phyloP scores from a whole-genome alignment of 1,140 invertebrate genomes.

The Elysia chlorotica region DNA sequence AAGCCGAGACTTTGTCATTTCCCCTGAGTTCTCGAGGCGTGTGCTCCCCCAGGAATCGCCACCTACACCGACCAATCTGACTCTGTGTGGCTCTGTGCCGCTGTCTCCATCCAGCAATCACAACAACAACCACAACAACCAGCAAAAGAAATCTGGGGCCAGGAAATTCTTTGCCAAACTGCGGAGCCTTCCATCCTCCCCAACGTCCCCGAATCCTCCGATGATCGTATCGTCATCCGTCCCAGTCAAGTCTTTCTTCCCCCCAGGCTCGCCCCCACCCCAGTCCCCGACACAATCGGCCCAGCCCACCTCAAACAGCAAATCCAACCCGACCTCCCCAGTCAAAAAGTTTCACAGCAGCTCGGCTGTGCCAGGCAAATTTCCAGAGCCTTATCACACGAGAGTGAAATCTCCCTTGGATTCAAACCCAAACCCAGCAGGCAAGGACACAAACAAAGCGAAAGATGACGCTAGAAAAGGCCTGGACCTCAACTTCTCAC shows the following conservation, averaged over 20 bases:
- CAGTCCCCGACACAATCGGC: slow-evolving; percentile 1
- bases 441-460: not conserved
- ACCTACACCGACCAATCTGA: slow-evolving; percentile 19
- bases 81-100: slow-evolving; percentile 21
- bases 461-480: not conserved
- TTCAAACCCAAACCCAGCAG: too few relatives aligned
- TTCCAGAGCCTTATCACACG: too few relatives aligned
- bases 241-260: not conserved
- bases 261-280: not conserved
- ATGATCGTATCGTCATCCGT: slow-evolving; percentile 15
- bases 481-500: slow-evolving; percentile 23
- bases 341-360: too few relatives aligned
- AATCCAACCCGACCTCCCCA: slow-evolving; percentile 11
- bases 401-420: too few relatives aligned
- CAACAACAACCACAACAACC: too few relatives aligned
- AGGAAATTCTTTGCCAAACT: slow-evolving; percentile 34
- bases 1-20: too few relatives aligned
- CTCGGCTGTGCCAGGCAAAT: too few relatives aligned
- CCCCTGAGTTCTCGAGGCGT: too few relatives aligned
- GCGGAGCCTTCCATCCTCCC: slow-evolving; percentile 25
- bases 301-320: slow-evolving; percentile 3
- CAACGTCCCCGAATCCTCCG: slow-evolving; percentile 23
- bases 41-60: slow-evolving; percentile 8
- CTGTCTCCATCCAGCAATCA: slow-evolving; percentile 10
- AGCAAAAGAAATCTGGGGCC: slow-evolving; percentile 35